These are phyloP conservation scores for Colaptes auratus DNA, from an alignment of 2,113 vertebrate genomes.

Conservation along the genomic window DNA sequence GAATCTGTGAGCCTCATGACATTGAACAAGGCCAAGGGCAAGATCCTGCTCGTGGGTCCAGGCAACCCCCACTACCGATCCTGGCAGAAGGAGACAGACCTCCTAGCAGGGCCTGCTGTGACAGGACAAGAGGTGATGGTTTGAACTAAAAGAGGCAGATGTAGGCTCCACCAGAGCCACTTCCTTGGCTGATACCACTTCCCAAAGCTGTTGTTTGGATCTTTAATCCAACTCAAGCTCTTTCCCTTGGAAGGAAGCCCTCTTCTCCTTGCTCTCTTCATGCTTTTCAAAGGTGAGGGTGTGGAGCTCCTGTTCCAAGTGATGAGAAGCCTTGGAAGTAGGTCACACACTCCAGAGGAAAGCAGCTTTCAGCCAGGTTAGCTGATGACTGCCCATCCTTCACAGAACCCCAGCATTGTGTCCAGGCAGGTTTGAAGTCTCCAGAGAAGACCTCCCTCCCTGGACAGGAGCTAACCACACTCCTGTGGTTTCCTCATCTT, in stretches of 20 bases:
- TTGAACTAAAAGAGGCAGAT: not conserved
- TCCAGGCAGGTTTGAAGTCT: too few relatives aligned
- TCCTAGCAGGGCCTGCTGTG: too few relatives aligned
- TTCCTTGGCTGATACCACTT: not conserved
- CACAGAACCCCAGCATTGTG: too few relatives aligned
- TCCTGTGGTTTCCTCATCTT: accelerated
- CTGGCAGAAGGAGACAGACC: too few relatives aligned
- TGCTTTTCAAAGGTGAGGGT: not conserved
- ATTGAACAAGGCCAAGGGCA: too few relatives aligned
- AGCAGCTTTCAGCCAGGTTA: not conserved
- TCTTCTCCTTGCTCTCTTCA: not conserved
- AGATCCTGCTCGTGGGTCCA: too few relatives aligned
- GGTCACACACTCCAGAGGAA: not conserved
- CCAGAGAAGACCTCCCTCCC: too few relatives aligned
- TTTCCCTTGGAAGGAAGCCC: not conserved
- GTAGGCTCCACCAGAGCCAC: not conserved
- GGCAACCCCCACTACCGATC: too few relatives aligned
- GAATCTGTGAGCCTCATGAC: not conserved
- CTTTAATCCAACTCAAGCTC: not conserved
- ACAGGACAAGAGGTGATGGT: too few relatives aligned
- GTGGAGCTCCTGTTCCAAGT: not conserved
- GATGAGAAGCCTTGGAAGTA: not conserved
- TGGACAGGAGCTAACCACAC: too few relatives aligned
- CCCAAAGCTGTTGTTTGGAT: not conserved
- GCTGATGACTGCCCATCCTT: not conserved